These are phyloP conservation scores for Crotalus adamanteus DNA, from an alignment of 2,797 vertebrate species.

Conservation along the genomic window DNA sequence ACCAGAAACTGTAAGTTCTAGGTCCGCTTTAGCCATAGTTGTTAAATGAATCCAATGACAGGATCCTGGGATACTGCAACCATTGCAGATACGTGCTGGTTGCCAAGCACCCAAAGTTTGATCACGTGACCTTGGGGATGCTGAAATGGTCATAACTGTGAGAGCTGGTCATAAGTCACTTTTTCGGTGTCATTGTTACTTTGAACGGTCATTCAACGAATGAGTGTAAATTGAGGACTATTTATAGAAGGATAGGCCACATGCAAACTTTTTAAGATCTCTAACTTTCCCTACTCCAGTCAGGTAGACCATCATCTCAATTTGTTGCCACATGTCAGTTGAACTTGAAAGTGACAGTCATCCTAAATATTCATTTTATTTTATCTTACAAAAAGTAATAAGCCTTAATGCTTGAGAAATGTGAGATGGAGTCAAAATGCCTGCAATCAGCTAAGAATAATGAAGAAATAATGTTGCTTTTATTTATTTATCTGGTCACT, in stretches of 20 bases:
- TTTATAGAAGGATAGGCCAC: not conserved
- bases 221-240: not conserved
- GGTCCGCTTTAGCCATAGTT: not conserved
- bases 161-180: not conserved
- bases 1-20: not conserved
- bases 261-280: not conserved
- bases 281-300: not conserved
- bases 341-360: slow-evolving; percentile 35
- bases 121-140: not conserved
- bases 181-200: not conserved
- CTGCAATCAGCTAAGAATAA: slow-evolving; percentile 56
- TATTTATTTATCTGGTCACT: not conserved
- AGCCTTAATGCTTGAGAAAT: slow-evolving; percentile 52
- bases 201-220: not conserved
- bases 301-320: slow-evolving; percentile 20
- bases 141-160: not conserved
- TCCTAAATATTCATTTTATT: slow-evolving; percentile 42
- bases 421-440: slow-evolving; percentile 52
- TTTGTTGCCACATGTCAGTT: slow-evolving; percentile 11
- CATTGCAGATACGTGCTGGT: not conserved
- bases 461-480: slow-evolving; percentile 26
- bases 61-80: not conserved
- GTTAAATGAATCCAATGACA: not conserved
- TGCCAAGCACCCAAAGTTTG: not conserved
- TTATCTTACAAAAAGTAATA: slow-evolving; percentile 52